Evolutionary conservation across 2,797 vertebrate species (phyloP), one percentile per base, ranked within the genome.

Genomic region (Micromesistius poutassou): DNA sequence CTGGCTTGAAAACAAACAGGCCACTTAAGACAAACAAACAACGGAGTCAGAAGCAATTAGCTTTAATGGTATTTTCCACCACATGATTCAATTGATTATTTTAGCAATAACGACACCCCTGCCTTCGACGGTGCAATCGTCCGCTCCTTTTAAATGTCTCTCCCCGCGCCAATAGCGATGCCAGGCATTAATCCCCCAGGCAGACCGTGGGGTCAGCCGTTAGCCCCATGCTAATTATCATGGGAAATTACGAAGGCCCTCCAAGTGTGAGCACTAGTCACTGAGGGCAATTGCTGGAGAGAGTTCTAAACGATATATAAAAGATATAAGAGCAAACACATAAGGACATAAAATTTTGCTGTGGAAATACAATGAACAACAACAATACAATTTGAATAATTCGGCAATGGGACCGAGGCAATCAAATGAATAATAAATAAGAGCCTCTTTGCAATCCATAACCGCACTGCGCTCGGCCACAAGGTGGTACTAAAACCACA

Each of bases 401-500:
- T 62, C 25, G 55, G 55, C 55, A 25, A 62, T 25, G 55, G 55
- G 1, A n/a, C n/a, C 6, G 8, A n/a, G 55, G 55, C 55, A 62
- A 62, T n/a, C 55, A 62, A 25, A 62, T 13, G 19, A 55, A 38
- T 46, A 46, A 46, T 46, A 46, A 46, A 46, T 46, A 13, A 13
- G 13, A 46, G 7, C 16, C 16, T 55, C 5, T 55, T 19, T 22
- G 19, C 16, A 22, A 22, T 46, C 16, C 42, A 19, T 19, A 14
- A 13, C 13, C 42, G 25, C 28, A 76, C 40, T 30, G 30, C 12
- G 28, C 38, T 1, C 22, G 38, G 42, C 83, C 86, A 86, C 81
- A 77, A 80, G 81, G 82, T 78, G 86, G 85, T 78, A 81, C 77
- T 76, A 86, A 72, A 74, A 46, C 76, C 55, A 31, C 40, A 70